These are phyloP conservation scores for Halichoerus grypus DNA, from an alignment of 2,113 vertebrate species.

Conservation along the genomic window DNA sequence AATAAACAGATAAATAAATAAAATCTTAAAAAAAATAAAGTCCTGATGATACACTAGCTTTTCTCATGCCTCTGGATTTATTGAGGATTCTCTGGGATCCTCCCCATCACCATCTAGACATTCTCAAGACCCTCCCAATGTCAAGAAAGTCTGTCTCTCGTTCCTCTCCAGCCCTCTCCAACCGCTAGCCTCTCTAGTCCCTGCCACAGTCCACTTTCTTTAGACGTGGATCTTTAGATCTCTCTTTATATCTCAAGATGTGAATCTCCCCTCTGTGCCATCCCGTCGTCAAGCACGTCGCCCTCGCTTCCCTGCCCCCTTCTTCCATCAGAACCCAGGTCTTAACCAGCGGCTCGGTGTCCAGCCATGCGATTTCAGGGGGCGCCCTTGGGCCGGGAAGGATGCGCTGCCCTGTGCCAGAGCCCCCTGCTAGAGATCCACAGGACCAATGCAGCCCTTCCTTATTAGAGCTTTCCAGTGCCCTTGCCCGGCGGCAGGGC, in stretches of 20 bases:
- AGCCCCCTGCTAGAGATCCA: background rate
- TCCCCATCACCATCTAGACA: background rate
- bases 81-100: background rate
- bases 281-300: accelerated
- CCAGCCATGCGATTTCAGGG: background rate
- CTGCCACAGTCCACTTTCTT: background rate
- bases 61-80: background rate
- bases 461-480: accelerated
- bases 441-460: accelerated
- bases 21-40: background rate
- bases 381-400: accelerated
- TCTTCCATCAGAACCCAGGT: too few species aligned
- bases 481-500: background rate
- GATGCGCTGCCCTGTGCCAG: background rate
- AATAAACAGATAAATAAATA: too few species aligned
- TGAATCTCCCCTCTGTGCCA: background rate
- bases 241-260: background rate
- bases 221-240: background rate
- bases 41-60: background rate
- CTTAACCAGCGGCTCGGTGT: background rate
- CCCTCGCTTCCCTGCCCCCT: background rate
- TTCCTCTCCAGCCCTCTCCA: background rate
- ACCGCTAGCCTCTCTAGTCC: too few species aligned
- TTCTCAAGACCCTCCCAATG: background rate
- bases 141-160: background rate